A percentile compares a stretch with the other conserved stretches of the same genome.
phyloP scores from a whole-genome alignment of 2,888 invertebrate genomes.

The Macrophya alboannulata region DNA sequence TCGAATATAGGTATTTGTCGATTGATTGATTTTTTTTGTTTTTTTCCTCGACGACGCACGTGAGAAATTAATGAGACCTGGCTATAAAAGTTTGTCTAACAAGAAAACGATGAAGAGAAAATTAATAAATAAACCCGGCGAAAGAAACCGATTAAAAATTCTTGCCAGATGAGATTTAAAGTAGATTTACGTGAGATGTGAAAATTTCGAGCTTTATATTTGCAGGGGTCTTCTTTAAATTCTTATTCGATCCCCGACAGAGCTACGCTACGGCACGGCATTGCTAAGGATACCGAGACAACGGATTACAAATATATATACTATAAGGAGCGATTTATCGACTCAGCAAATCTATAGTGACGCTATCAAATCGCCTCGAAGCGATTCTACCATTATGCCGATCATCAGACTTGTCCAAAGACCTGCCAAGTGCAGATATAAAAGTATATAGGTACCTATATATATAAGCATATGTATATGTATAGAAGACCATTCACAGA shows the following conservation, averaged over 20 bases:
- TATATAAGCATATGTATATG: too few relatives aligned
- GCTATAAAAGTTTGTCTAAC: background rate
- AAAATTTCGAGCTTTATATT: background rate
- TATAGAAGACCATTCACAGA: slow-evolving; percentile 1
- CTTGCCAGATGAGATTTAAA: background rate
- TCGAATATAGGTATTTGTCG: background rate
- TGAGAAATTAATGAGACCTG: background rate
- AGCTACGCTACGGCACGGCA: background rate
- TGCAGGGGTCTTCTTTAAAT: background rate
- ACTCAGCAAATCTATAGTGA: slow-evolving; percentile 13
- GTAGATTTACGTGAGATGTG: background rate
- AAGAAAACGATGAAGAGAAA: background rate
- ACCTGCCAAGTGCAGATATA: slow-evolving; percentile 42
- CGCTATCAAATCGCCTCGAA: slow-evolving; percentile 32
- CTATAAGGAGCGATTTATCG: slow-evolving; percentile 44
- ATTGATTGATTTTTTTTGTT: background rate
- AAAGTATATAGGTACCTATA: slow-evolving; percentile 31
- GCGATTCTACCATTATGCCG: slow-evolving; percentile 29
- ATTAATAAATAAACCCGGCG: background rate
- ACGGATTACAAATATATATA: slow-evolving; percentile 15
- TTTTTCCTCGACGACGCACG: background rate
- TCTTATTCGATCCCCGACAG: background rate
- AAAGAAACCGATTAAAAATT: background rate
- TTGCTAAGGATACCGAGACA: background rate
- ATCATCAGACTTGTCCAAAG: slow-evolving; percentile 43